phyloP scores from a whole-genome alignment of 2,888 invertebrate genomes.

The Eustalomyia histrio region DNA sequence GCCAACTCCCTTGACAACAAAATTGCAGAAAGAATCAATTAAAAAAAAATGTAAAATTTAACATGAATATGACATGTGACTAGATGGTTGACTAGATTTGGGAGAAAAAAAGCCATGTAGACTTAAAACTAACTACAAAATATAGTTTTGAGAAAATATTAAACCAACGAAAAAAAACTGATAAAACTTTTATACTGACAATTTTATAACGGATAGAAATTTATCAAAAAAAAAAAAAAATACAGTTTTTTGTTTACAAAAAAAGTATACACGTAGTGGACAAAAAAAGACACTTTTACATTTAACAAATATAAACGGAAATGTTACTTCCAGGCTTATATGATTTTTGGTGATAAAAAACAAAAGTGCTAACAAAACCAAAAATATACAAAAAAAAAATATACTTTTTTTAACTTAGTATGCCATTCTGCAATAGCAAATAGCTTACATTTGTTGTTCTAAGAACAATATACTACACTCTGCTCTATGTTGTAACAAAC shows the following conservation, averaged over 20 bases:
- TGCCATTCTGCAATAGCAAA: conserved; percentile 14
- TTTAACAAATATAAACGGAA: conserved; percentile 8
- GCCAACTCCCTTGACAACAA: conserved; percentile 25
- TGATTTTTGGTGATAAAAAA: conserved; percentile 12
- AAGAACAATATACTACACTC: background rate
- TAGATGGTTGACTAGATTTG: conserved; percentile 13
- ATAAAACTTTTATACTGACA: conserved; percentile 1
- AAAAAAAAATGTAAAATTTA: conserved; percentile 2
- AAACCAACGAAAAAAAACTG: background rate
- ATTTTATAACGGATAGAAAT: conserved; percentile 2
- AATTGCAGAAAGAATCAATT: conserved; percentile 21
- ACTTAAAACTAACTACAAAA: conserved; percentile 10
- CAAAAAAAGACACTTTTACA: conserved; percentile 2
- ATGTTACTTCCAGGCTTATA: conserved; percentile 15
- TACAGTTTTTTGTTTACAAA: background rate
- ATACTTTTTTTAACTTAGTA: background rate
- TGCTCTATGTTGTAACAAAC: background rate
- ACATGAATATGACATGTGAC: conserved; percentile 26
- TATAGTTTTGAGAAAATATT: background rate
- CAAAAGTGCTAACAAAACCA: background rate
- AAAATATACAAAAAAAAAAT: background rate
- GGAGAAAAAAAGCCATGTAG: conserved; percentile 2
- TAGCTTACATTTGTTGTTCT: conserved; percentile 14
- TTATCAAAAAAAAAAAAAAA: conserved; percentile 20
- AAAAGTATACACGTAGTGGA: background rate